phyloP scores from a whole-genome alignment of 2,888 invertebrate species.

The Epirrhoe alternata region DNA sequence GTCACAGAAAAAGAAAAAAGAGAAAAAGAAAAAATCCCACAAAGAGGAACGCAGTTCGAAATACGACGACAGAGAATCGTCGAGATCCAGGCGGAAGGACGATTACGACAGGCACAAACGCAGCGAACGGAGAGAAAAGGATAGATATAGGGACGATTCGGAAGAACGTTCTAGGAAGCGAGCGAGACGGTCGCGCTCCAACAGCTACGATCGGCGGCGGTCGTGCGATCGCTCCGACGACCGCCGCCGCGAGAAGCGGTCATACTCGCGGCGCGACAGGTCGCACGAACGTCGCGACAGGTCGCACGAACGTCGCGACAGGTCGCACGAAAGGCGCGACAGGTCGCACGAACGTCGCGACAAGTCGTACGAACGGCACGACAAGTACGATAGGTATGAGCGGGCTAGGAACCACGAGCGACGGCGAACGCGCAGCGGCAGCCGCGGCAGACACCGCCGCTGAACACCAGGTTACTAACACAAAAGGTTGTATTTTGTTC shows the following conservation, averaged over 20 bases:
- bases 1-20: constrained; percentile 65
- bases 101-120: constrained; percentile 66
- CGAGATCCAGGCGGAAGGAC: constrained; percentile 62
- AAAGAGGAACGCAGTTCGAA: constrained; percentile 62
- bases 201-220: constrained; percentile 64
- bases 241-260: constrained; percentile 53
- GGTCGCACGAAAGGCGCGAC: constrained; percentile 56
- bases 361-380: constrained; percentile 45
- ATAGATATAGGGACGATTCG: constrained; percentile 72
- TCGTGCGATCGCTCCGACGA: constrained; percentile 49
- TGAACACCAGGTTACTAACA: constrained; percentile 74
- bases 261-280: constrained; percentile 53
- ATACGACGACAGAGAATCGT: constrained; percentile 62
- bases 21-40: constrained; percentile 64
- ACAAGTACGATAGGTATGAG: constrained; percentile 78
- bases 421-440: constrained; percentile 70
- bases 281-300: constrained; percentile 58
- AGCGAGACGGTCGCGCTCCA: constrained; percentile 67
- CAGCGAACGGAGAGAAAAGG: constrained; percentile 61
- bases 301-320: constrained; percentile 54
- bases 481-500: constrained; percentile 72
- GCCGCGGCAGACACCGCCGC: constrained; percentile 72
- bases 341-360: constrained; percentile 53
- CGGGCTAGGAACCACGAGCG: constrained; percentile 76
- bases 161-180: constrained; percentile 70